A percentile compares a stretch with the other conserved stretches of the same genome.
These are phyloP conservation scores for Amblyjoppa fuscipennis DNA, from an alignment of 2,888 invertebrate species.

Conservation along the genomic window DNA sequence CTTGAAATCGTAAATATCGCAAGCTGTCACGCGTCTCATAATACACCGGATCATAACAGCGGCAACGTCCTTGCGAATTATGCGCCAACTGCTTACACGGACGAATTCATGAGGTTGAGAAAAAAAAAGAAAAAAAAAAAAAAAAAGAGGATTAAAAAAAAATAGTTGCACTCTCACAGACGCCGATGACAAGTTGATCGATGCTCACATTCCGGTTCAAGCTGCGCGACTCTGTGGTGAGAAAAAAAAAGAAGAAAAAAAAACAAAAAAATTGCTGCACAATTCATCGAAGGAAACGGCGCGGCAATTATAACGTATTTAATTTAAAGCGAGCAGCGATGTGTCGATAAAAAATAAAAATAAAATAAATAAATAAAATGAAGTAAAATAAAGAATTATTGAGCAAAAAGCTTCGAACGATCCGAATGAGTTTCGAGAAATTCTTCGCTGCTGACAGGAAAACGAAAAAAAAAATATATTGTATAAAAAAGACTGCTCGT, in stretches of 20 bases:
- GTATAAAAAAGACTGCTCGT: no score
- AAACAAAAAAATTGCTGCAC: background rate
- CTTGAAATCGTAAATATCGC: slow-evolving; percentile 38
- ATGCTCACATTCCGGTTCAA: slow-evolving; percentile 19
- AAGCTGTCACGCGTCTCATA: slow-evolving; percentile 24
- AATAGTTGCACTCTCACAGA: slow-evolving; percentile 1
- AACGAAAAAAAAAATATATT: no score
- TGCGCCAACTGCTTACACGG: background rate
- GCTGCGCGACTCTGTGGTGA: background rate
- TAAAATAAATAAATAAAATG: background rate
- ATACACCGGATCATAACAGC: slow-evolving; percentile 52
- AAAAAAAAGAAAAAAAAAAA: slow-evolving; percentile 14
- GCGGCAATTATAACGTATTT: background rate
- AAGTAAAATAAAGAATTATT: no score
- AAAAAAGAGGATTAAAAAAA: background rate
- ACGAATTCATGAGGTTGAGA: background rate
- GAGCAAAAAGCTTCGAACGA: no score
- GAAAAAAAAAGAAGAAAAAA: background rate
- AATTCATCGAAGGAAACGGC: background rate
- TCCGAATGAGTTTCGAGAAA: no score
- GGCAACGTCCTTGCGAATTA: slow-evolving; percentile 56
- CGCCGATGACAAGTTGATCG: slow-evolving; percentile 51
- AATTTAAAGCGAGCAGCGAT: background rate
- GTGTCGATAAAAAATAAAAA: background rate
- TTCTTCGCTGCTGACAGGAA: no score